Percentiles rank a stretch among this genome's conserved stretches.
These are phyloP conservation scores for Cyclopterus lumpus DNA, from an alignment of 2,797 vertebrate genomes.

Conservation along the genomic window DNA sequence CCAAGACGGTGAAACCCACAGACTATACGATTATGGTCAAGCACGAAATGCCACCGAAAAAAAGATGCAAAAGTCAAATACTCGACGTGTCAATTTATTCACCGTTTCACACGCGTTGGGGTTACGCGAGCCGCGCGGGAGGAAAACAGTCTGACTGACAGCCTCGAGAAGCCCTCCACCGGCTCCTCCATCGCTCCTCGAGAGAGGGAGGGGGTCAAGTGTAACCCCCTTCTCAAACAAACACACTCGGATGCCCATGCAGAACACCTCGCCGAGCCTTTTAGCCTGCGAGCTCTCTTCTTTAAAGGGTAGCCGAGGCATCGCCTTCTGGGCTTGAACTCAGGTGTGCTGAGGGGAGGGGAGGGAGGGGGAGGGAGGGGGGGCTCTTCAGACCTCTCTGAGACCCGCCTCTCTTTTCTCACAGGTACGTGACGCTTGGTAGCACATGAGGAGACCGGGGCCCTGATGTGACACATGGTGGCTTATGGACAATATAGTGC, in stretches of 20 bases:
- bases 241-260: constrained; percentile 82
- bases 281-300: constrained; percentile 74
- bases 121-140: constrained; percentile 29
- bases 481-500: constrained; percentile 5
- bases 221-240: constrained; percentile 81
- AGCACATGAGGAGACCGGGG: background rate
- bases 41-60: constrained; percentile 16
- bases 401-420: constrained; percentile 2
- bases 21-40: constrained; percentile 1
- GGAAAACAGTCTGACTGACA: constrained; percentile 73
- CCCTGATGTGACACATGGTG: background rate
- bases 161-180: constrained; percentile 80
- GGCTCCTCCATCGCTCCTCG: constrained; percentile 77
- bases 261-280: constrained; percentile 80
- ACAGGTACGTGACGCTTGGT: background rate
- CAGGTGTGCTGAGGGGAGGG: constrained; percentile 12
- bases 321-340: constrained; percentile 52
- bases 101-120: constrained; percentile 12
- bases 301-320: constrained; percentile 67
- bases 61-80: constrained; percentile 33
- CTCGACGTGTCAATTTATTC: constrained; percentile 30
- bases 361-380: too few species aligned
- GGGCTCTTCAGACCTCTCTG: background rate
- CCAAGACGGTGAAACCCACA: background rate
- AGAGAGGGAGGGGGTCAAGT: constrained; percentile 85